Base-by-base conservation (phyloP, 2,888 invertebrate genomes). In the Epiblema foenella region DNA sequence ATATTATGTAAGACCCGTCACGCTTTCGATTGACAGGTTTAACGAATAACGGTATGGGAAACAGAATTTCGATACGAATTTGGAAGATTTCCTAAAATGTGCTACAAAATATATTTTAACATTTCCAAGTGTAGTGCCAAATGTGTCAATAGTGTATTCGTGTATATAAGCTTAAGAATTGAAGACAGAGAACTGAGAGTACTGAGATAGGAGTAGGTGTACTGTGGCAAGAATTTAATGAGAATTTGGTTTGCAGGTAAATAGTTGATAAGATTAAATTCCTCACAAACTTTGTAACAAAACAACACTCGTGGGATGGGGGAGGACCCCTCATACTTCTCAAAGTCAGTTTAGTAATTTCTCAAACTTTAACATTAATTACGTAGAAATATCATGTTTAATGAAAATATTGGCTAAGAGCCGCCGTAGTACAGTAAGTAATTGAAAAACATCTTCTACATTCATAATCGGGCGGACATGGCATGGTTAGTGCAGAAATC, bases 11-110 rank as follows among this genome's bases (percentile, higher is more conserved):
- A 15, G 49, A 37, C 24, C 58, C 10, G n/a, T n/a, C 42, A 33
- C 58, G 39, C 33, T 49, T 51, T 65, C 57, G 58, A 64, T 69
- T 51, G 63, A 69, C 64, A 65, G 59, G n/a, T 29, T 49, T 51
- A 24, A 46, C 52, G n/a, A 33, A 65, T 52, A 69, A 64, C n/a
- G n/a, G n/a, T n/a, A n/a, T 56, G 49, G 17, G 39, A 62, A 46
- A 49, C 37, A 10, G 46, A 29, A 64, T 39, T 64, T 63, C 69
- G 17, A 69, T 56, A 56, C 33, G 56, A 69, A 56, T 56, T 56
- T 56, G 52, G 29, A 17, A n/a, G 37, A 37, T 51, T 39, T 52
- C 10, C 17, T 33, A 39, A 46, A 49, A 10, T 29, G 42, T 3
- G 46, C 9, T 29, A 20, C n/a, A 17, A 56, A 42, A 56, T 24